Evolutionary conservation across 2,113 vertebrate genomes (phyloP).

Genomic region (Mus spicilegus): DNA sequence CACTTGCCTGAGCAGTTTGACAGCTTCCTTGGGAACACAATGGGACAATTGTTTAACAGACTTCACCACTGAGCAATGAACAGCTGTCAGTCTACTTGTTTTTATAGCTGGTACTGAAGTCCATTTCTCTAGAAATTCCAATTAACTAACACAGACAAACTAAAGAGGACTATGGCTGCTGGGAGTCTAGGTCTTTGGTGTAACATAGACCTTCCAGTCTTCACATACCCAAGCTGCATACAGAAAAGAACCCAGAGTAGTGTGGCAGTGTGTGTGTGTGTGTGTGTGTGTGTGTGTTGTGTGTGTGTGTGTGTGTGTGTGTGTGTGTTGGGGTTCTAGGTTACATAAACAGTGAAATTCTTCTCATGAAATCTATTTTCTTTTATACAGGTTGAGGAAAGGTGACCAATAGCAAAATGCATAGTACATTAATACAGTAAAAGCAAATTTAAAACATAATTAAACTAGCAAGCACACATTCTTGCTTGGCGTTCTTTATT

Average conservation of each 20-base stretch:
- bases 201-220: neutral
- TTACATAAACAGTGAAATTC: neutral
- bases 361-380: neutral
- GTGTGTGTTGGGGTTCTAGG: neutral
- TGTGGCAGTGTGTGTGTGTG: neutral
- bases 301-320: neutral
- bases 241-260: neutral
- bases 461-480: neutral
- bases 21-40: conserved; percentile 8
- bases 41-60: conserved; percentile 33
- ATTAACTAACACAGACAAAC: neutral
- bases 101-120: conserved; percentile 48
- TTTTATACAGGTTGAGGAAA: neutral
- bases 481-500: neutral
- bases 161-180: neutral
- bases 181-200: neutral
- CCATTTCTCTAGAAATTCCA: conserved; percentile 49
- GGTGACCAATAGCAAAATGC: neutral
- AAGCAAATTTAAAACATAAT: neutral
- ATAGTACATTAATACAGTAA: neutral
- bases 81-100: conserved; percentile 45
- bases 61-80: neutral
- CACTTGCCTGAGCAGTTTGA: conserved; percentile 20
- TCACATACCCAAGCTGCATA: neutral
- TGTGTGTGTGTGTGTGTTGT: neutral